Conservation (phyloP, 2,797 vertebrate genomes). For the Danionella dracula region DNA sequence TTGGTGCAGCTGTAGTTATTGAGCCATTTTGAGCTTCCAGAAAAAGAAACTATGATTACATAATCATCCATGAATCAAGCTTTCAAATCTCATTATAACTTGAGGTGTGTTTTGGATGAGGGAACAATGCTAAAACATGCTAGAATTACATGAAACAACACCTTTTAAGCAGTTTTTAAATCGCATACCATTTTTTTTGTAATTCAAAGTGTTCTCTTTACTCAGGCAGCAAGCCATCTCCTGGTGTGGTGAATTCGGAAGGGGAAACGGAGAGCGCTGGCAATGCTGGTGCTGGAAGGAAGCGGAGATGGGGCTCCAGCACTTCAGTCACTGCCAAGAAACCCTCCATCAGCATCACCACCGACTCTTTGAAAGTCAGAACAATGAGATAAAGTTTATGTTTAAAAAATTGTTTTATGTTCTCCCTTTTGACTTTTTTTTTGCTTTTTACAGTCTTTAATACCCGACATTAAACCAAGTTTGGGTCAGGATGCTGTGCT, state of each 20-base stretch:
- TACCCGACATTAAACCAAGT: conserved; percentile 81
- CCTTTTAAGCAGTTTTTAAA: too few species aligned
- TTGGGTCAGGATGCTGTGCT: conserved; percentile 79
- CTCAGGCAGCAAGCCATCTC: conserved; percentile 64
- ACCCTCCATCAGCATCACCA: conserved; percentile 89
- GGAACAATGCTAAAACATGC: too few species aligned
- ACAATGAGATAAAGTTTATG: neutral
- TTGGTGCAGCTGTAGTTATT: too few species aligned
- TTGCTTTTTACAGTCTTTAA: conserved; percentile 72
- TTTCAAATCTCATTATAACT: too few species aligned
- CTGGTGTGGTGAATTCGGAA: conserved; percentile 51
- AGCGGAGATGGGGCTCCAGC: conserved; percentile 88
- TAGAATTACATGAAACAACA: too few species aligned
- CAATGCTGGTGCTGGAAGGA: conserved; percentile 70
- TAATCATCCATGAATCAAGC: too few species aligned
- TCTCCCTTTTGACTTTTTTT: neutral
- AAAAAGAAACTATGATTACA: too few species aligned
- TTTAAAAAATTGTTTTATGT: neutral
- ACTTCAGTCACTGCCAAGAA: conserved; percentile 85
- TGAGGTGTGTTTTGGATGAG: too few species aligned
- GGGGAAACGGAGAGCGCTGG: conserved; percentile 62
- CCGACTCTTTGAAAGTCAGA: conserved; percentile 84
- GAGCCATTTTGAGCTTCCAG: too few species aligned
- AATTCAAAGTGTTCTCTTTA: neutral
- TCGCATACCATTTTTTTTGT: too few species aligned